Conservation (phyloP, 2,888 invertebrate genomes). For the Heterodera filipjevi region DNA sequence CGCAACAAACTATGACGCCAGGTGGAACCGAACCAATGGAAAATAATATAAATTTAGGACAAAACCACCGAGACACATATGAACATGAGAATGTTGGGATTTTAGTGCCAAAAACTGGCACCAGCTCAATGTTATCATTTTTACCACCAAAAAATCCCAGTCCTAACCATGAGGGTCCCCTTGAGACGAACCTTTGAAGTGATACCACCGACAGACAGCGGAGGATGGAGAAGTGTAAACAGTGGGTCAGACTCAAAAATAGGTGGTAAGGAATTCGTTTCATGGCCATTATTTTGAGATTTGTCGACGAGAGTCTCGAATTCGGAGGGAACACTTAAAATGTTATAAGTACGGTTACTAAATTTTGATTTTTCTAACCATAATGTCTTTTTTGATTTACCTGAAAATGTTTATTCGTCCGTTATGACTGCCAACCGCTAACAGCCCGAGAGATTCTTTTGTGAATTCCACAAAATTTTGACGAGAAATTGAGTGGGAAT, state of each 20-base stretch:
- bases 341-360: not conserved
- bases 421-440: constrained; percentile 37
- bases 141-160: not conserved
- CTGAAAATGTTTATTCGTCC: constrained; percentile 40
- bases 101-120: too few species aligned
- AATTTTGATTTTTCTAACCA: not conserved
- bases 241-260: constrained; percentile 10
- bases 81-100: too few species aligned
- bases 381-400: too few species aligned
- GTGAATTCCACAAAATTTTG: not conserved
- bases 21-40: not conserved
- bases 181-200: not conserved
- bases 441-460: constrained; percentile 33
- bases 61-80: not conserved
- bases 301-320: not conserved
- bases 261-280: not conserved
- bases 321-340: constrained; percentile 17
- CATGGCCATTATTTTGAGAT: not conserved
- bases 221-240: constrained; percentile 26
- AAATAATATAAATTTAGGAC: not conserved
- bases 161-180: too few species aligned
- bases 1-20: not conserved
- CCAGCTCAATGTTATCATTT: too few species aligned
- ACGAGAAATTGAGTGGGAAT: not conserved
- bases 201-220: not conserved